phyloP scores from a whole-genome alignment of 2,888 invertebrate genomes.

The Stenodera caucasica region DNA sequence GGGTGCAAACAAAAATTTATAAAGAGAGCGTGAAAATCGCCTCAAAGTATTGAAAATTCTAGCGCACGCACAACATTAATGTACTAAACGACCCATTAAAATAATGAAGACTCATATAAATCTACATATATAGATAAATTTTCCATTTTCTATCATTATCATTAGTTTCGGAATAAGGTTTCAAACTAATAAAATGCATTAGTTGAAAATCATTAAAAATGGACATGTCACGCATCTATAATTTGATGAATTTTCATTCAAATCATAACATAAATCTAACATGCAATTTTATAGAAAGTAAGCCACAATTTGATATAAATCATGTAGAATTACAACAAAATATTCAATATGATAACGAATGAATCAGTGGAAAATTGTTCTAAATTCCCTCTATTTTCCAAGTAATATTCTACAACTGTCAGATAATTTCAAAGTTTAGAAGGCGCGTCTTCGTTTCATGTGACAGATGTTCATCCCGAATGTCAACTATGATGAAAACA shows the following conservation, averaged over 20 bases:
- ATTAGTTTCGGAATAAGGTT: too few species aligned
- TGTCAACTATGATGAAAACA: conserved; percentile 38
- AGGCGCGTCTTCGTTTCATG: conserved; percentile 29
- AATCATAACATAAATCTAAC: background rate
- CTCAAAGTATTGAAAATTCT: too few species aligned
- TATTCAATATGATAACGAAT: background rate
- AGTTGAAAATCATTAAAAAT: background rate
- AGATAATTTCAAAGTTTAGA: conserved; percentile 37
- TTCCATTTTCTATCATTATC: too few species aligned
- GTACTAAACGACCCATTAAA: too few species aligned
- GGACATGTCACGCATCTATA: conserved; percentile 1
- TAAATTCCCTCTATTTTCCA: conserved; percentile 13
- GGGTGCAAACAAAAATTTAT: too few species aligned
- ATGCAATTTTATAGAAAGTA: background rate
- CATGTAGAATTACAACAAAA: too few species aligned
- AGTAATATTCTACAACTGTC: conserved; percentile 37
- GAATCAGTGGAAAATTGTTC: background rate
- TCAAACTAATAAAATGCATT: background rate
- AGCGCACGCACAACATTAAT: too few species aligned
- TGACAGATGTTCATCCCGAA: conserved; percentile 39
- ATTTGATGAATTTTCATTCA: background rate
- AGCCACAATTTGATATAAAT: too few species aligned
- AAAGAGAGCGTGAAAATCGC: too few species aligned
- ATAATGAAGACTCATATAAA: too few species aligned
- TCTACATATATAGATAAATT: too few species aligned